Evolutionary conservation across 2,888 invertebrate species (phyloP), one percentile per base, ranked within the genome.

Genomic region (Tetheella fluctuosa): DNA sequence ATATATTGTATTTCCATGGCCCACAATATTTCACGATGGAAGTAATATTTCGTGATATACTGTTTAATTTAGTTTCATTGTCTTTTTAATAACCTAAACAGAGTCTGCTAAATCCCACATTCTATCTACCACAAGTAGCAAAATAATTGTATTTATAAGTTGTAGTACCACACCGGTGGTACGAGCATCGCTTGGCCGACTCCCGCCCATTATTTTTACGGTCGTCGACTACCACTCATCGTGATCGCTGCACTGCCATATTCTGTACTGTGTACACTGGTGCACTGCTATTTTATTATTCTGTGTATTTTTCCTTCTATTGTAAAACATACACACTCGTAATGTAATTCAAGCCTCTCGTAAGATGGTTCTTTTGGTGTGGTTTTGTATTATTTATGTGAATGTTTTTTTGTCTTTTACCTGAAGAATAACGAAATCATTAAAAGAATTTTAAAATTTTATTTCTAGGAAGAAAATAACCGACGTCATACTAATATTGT

Each of bases 131-230:
- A 20, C 7, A n/a, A 8, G 20, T 8, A 20, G 17, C 2, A 20
- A 48, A 10, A 48, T 48, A 48, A 48, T 48, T 2, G 48, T 48
- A 48, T 48, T 48, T 48, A 48, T 48, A 48, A 20, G 7, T 42
- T 42, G 34, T 34, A 20, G 20, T 20, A 48, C 39, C n/a, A 39
- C 6, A 20, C 48, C 17, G 20, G n/a, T 48, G 48, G 48, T 48
- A 48, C 20, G 34, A 34, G 34, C 76, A 39, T 39, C 39, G 81
- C 76, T 79, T 71, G 68, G 76, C 71, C 77, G 79, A 70, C 66
- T 71, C 75, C 69, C 77, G 82, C 71, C 88, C 89, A 91, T 91
- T 91, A 91, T 91, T 91, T 91, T 91, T 86, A 89, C 91, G 91
- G 85, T 90, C 82, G 85, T 74, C 85, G 80, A 68, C 81, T 76